These are phyloP conservation scores for Xenus cinereus DNA, from an alignment of 2,113 vertebrate species.

Conservation along the genomic window DNA sequence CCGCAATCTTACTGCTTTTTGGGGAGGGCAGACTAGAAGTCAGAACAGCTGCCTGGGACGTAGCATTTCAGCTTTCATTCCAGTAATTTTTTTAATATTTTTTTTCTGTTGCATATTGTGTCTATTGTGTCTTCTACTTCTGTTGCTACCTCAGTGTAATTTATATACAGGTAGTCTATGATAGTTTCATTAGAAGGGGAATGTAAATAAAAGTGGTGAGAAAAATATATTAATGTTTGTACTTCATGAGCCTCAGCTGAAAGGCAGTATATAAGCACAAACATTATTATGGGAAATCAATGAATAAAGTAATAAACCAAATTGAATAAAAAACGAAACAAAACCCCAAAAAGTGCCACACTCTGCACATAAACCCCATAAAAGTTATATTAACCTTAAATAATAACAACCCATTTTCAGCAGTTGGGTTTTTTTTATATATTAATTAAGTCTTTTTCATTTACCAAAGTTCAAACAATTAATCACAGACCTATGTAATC, in stretches of 20 bases:
- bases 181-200: constrained; percentile 13
- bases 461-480: constrained; percentile 55
- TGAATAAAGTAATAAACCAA: constrained; percentile 49
- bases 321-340: not conserved
- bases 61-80: not conserved
- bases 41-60: not conserved
- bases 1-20: not conserved
- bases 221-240: constrained; percentile 28
- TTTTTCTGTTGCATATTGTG: not conserved
- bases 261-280: constrained; percentile 30
- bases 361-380: not conserved
- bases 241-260: not conserved
- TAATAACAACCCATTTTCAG: not conserved
- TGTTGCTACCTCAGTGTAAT: not conserved
- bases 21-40: not conserved
- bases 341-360: not conserved
- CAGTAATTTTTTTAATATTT: not conserved
- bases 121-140: not conserved
- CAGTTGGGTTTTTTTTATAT: not conserved
- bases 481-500: constrained; percentile 54
- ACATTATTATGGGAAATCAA: constrained; percentile 47
- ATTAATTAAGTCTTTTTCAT: constrained; percentile 26
- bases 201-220: constrained; percentile 29
- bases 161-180: not conserved
- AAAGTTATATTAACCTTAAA: not conserved